These are phyloP conservation scores for Drosophila peninsularis DNA, from an alignment of 2,888 invertebrate genomes.

Conservation along the genomic window DNA sequence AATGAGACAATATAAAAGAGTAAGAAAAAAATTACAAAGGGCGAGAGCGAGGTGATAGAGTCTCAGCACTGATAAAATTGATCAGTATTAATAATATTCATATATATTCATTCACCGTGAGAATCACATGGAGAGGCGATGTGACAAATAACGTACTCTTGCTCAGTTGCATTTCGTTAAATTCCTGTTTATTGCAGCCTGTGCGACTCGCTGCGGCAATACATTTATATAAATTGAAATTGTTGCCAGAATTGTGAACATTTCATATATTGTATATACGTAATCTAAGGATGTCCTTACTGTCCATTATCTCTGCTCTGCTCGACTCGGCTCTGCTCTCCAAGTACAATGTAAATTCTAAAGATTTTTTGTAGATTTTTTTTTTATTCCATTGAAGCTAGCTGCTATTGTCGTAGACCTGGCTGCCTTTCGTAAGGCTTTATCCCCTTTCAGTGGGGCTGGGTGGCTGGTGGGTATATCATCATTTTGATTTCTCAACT, in stretches of 20 bases:
- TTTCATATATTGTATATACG: neutral
- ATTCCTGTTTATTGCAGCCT: neutral
- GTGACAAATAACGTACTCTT: neutral
- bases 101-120: neutral
- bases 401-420: constrained; percentile 52
- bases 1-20: no score
- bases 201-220: no score
- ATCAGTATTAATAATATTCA: neutral
- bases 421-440: constrained; percentile 5
- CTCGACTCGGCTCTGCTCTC: constrained; percentile 1
- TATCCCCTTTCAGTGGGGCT: neutral
- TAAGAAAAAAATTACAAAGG: fast-evolving
- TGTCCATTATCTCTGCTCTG: constrained; percentile 11
- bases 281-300: neutral
- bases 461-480: constrained; percentile 43
- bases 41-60: neutral
- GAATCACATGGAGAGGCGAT: neutral
- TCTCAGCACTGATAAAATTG: neutral
- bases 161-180: neutral
- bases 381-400: constrained; percentile 40
- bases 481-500: constrained; percentile 79
- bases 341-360: constrained; percentile 45
- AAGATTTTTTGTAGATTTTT: constrained; percentile 19
- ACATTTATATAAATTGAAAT: neutral
- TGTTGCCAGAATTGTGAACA: neutral